Conservation (phyloP, 64 coral and sea anemone genomes). For the Catalaphyllia jardinei region DNA sequence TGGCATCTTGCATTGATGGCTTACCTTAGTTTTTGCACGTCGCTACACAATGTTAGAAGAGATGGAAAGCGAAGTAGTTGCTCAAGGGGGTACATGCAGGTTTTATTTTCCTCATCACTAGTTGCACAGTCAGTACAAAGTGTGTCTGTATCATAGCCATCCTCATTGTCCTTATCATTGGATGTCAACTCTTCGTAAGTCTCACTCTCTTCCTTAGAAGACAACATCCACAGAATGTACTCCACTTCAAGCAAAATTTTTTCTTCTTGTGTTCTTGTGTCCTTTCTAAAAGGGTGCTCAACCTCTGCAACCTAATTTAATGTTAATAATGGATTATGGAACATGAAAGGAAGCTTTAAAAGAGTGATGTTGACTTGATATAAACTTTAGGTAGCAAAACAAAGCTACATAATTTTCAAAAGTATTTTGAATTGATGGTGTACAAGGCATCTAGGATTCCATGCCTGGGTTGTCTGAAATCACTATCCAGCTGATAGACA, state of each 20-base stretch:
- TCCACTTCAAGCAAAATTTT: constrained; percentile 84
- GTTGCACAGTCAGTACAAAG: not conserved
- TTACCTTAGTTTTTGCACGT: constrained; percentile 24
- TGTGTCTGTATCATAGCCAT: constrained; percentile 15
- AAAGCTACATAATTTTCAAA: too few relatives aligned
- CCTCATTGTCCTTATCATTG: constrained; percentile 20
- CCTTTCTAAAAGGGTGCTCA: constrained; percentile 66
- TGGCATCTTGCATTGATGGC: not conserved
- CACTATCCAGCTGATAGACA: too few relatives aligned
- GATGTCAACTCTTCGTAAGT: constrained; percentile 7
- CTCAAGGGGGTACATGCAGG: not conserved
- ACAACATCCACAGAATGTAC: constrained; percentile 64
- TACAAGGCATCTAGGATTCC: too few relatives aligned
- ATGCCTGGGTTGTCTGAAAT: too few relatives aligned
- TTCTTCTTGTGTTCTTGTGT: constrained; percentile 65
- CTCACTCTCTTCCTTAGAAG: constrained; percentile 23
- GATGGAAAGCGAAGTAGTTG: constrained; percentile 2
- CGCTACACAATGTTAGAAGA: constrained; percentile 10
- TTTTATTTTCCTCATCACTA: not conserved
- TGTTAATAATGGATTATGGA: not conserved
- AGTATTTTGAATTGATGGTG: too few relatives aligned
- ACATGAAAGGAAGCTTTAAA: not conserved
- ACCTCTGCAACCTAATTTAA: constrained; percentile 58
- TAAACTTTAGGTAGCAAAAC: too few relatives aligned
- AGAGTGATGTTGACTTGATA: too few relatives aligned